Evolutionary conservation across 2,888 invertebrate species (phyloP), one percentile per base, ranked within the genome.

Genomic region (Azorinus chamasolen): DNA sequence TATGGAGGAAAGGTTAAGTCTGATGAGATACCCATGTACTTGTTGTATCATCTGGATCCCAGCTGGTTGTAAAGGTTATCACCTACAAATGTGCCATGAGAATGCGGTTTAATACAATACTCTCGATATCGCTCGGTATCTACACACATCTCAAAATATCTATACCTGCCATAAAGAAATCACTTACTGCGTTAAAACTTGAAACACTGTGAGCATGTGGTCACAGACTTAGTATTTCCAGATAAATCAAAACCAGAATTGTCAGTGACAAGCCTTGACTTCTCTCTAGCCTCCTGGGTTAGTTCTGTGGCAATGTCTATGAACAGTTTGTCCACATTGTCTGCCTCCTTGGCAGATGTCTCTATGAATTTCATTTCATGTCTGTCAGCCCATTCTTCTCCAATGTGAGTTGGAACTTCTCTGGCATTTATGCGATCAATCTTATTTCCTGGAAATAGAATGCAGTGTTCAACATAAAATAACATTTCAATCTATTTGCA

Each of bases 271-370:
- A 90, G 71, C 53, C 65, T 48, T 53, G 84, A 83, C 43, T 82
- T 83, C 53, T 86, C 84, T 46, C 83, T 63, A 10, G 92, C 92
- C 75, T 91, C 89, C 54, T 86, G 79, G 16, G 92, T 92, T 50
- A 93, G 82, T 96, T 97, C 80, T 96, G 96, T 79, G 20, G 99
- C 99, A 88, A 99, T 99, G 94, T 99, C 98, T 95, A 97, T 97
- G 93, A 99, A 99, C 73, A 99, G 94, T 91, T 96, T 95, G 93
- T 99, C 99, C 3, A 99, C 99, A 94, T 99, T 99, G 90, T 99
- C 98, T 1, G 98, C 97, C 94, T 99, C 98, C 93, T 99, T 98
- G 0, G 99, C 99, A 0, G 99, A 99, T 0, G 99, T 99, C 94
- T 99, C 99, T 86, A 99, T 95, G 94, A 98, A 99, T 68, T 91